Percentiles rank a stretch among this genome's conserved stretches.
Evolutionary conservation across 2,113 vertebrate species (phyloP).

Genomic region (Phoenicopterus ruber): DNA sequence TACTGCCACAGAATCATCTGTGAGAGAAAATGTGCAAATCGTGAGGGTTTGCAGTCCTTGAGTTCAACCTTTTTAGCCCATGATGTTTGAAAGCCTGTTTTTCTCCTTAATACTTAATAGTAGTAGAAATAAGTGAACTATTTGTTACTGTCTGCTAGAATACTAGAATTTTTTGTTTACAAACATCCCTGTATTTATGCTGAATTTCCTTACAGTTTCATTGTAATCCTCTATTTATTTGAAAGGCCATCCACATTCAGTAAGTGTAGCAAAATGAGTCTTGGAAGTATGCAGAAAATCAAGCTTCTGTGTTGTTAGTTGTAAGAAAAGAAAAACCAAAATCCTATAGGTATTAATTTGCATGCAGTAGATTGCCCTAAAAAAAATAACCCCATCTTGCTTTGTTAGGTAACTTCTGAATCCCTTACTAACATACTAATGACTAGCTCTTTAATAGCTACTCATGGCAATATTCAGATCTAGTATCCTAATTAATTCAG

Average conservation of each 20-base stretch:
- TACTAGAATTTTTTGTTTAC: neutral
- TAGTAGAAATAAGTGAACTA: neutral
- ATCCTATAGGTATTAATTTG: neutral
- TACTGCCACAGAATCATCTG: neutral
- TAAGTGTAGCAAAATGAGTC: neutral
- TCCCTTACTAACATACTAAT: neutral
- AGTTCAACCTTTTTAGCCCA: neutral
- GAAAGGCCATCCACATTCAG: neutral
- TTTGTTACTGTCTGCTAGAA: neutral
- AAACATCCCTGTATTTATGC: neutral
- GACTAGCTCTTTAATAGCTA: neutral
- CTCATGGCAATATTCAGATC: neutral
- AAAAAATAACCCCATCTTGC: neutral
- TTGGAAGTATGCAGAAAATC: neutral
- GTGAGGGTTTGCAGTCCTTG: neutral
- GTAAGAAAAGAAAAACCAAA: neutral
- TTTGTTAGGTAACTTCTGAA: neutral
- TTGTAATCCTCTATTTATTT: neutral
- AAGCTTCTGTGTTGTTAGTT: neutral
- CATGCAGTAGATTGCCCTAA: neutral
- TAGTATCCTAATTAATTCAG: conserved; percentile 1
- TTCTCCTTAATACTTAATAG: neutral
- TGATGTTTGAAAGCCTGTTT: neutral
- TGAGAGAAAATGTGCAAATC: neutral
- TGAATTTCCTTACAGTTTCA: neutral